Percentiles rank a stretch among this genome's conserved stretches.
phyloP scores from a whole-genome alignment of 2,797 vertebrate genomes.

The Galagoides demidoff region DNA sequence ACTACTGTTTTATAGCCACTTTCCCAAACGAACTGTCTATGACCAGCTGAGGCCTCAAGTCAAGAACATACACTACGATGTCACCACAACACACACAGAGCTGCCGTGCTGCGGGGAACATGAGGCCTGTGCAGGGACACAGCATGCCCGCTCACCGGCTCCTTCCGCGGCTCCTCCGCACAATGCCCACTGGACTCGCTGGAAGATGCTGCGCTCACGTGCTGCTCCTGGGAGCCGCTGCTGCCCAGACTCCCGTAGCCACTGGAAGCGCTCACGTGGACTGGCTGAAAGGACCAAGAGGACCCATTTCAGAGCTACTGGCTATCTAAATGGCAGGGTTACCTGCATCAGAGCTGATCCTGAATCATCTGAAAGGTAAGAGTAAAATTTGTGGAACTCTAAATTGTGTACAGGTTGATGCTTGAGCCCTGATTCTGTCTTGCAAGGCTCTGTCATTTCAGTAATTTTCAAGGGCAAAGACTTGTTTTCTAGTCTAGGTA shows the following conservation, averaged over 20 bases:
- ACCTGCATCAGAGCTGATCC: background rate
- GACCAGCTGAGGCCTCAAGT: too few relatives aligned
- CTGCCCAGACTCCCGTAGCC: conserved; percentile 94
- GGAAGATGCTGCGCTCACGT: conserved; percentile 91
- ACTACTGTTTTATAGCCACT: background rate
- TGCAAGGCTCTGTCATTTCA: background rate
- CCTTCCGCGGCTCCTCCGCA: conserved; percentile 89
- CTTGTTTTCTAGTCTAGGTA: background rate
- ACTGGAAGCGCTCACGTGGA: conserved; percentile 92
- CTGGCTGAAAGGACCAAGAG: conserved; percentile 87
- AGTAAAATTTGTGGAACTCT: background rate
- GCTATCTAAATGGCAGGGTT: fast-evolving
- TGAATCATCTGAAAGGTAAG: background rate
- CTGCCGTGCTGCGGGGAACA: fast-evolving
- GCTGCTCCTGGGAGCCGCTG: conserved; percentile 93
- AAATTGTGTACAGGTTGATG: fast-evolving
- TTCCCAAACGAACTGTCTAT: background rate
- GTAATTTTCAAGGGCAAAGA: background rate
- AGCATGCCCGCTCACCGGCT: conserved; percentile 86
- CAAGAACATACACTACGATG: background rate
- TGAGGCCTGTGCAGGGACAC: fast-evolving
- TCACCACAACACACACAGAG: background rate
- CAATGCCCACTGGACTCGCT: conserved; percentile 93
- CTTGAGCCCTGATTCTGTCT: fast-evolving
- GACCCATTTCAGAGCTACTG: background rate